Evolutionary conservation across 2,113 vertebrate genomes (phyloP).

Genomic region (Rhinogobius similis): DNA sequence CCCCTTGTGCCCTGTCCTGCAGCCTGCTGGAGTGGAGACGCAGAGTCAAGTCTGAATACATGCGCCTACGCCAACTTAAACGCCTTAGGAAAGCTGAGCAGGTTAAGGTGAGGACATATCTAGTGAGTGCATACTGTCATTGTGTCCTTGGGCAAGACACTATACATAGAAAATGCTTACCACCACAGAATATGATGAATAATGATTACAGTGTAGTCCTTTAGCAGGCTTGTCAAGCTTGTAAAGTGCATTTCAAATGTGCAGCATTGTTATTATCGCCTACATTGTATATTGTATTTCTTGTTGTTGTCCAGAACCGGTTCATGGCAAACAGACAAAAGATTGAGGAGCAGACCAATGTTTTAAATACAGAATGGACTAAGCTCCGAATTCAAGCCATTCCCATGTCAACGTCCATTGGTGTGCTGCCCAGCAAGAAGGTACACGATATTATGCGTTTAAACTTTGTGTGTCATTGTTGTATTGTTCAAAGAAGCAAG

Average conservation of each 20-base stretch:
- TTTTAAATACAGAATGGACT: conserved; percentile 93
- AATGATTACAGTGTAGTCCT: no score
- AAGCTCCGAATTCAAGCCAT: conserved; percentile 90
- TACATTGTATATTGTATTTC: no score
- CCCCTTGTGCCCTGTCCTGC: conserved; percentile 76
- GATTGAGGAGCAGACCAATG: conserved; percentile 86
- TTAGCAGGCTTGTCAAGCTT: no score
- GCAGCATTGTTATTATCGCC: no score
- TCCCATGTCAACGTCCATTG: conserved; percentile 83
- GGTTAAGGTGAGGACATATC: conserved; percentile 84
- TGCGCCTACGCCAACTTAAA: conserved; percentile 94
- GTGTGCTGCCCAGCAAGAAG: conserved; percentile 86
- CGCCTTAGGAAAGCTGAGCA: conserved; percentile 89
- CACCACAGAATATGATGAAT: no score
- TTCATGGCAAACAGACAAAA: conserved; percentile 92
- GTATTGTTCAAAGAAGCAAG: neutral
- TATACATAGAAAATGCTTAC: neutral
- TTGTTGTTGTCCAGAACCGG: conserved; percentile 77
- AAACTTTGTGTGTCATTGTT: neutral
- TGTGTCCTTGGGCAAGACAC: neutral
- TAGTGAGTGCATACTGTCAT: neutral
- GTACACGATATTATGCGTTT: conserved; percentile 55
- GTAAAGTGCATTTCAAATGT: no score
- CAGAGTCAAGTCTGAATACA: conserved; percentile 96
- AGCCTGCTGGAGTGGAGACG: conserved; percentile 90